Base-by-base conservation (phyloP, 64 coral and sea anemone genomes). In the Actinia equina region DNA sequence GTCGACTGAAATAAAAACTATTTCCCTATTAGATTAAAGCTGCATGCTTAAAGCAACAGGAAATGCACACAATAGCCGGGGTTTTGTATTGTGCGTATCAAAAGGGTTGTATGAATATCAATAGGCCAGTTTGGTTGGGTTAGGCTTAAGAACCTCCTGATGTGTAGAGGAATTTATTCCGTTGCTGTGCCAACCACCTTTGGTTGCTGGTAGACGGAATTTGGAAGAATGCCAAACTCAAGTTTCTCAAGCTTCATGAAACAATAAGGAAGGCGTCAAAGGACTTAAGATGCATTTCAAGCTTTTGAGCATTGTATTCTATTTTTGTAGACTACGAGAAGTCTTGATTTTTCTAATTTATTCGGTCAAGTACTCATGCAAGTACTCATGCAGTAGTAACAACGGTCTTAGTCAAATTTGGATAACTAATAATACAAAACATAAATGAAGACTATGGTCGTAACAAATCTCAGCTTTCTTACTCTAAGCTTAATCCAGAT, bases 111-210 rank as follows among this genome's bases (percentile, higher is more conserved):
- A 74, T 30, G 69, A 74, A 74, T 41, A 37, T 74, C 69, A 74
- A 74, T 37, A 30, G n/a, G 25, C 27, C 69, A 74, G n/a, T 74
- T 30, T 74, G n/a, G 69, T 74, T 74, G 12, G 69, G 52, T 81
- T 81, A 52, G 78, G 52, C 43, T 81, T 81, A 20, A 52, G 78
- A 81, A 44, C 52, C 52, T 17, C 42, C 10, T 43, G 44, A 79
- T 11, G 27, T 46, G 77, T 79, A 46, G 22, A 81, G 78, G 78
- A 81, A 81, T 81, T 81, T 81, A 43, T 3, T 49, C 7, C 7
- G 78, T 81, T 81, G 78, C 78, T 52, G 43, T 81, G 78, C 78
- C 78, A 81, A 81, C 78, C 18, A 49, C 7, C 3, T 19, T 81
- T 22, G 14, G 78, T 79, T 44, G 78, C 78, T 81, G 8, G 17